Percentiles rank a stretch among this genome's conserved stretches.
These are phyloP conservation scores for Dipodomys ordii DNA, from an alignment of 2,113 vertebrate genomes.

Conservation along the genomic window DNA sequence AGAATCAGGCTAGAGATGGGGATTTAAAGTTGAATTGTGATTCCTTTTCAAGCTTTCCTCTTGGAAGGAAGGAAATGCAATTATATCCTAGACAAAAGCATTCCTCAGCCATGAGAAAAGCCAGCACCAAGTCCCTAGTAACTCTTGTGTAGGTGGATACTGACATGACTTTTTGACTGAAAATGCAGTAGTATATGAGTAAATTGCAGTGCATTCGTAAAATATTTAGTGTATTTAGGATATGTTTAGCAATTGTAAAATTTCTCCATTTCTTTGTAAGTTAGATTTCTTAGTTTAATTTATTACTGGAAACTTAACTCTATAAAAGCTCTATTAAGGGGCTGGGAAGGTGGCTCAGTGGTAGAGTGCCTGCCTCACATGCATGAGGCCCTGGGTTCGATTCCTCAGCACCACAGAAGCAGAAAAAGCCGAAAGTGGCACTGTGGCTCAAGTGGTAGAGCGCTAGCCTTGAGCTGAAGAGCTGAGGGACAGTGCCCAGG, in stretches of 20 bases:
- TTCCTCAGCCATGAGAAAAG: background rate
- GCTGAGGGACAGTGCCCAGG: too few species aligned
- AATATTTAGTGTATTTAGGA: too few species aligned
- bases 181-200: background rate
- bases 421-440: too few species aligned
- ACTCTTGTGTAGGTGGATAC: background rate
- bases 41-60: constrained; percentile 20
- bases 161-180: constrained; percentile 13
- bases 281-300: constrained; percentile 24
- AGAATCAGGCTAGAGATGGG: background rate
- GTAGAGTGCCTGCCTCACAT: too few species aligned
- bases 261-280: background rate
- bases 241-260: background rate
- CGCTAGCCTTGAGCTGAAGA: too few species aligned
- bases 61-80: background rate
- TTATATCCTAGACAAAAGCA: too few species aligned
- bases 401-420: too few species aligned
- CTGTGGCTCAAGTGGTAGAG: too few species aligned
- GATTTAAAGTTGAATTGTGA: constrained; percentile 1
- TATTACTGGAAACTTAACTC: background rate
- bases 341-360: too few species aligned
- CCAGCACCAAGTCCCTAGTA: background rate
- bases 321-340: background rate
- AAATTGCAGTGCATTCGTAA: background rate
- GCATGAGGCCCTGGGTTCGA: too few species aligned